Conservation (phyloP, 2,113 vertebrate genomes). For the Crotophaga sulcirostris region DNA sequence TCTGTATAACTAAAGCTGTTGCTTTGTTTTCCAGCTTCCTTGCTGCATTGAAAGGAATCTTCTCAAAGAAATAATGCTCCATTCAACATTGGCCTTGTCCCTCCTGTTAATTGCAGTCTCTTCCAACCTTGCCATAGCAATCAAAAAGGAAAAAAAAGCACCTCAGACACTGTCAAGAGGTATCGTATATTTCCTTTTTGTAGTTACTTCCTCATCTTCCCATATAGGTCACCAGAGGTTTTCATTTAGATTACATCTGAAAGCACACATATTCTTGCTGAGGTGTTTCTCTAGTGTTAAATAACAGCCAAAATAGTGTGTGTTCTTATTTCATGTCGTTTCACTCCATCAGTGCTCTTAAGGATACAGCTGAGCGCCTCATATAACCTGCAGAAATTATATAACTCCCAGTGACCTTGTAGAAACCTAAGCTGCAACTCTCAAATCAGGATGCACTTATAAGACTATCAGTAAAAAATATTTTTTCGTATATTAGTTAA, state of each 20-base stretch:
- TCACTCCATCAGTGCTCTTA: background rate
- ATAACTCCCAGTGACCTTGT: background rate
- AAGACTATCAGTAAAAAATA: background rate
- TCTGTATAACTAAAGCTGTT: background rate
- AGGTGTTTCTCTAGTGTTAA: background rate
- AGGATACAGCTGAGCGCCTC: background rate
- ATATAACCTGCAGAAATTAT: background rate
- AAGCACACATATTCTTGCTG: background rate
- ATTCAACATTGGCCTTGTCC: slow-evolving; percentile 34
- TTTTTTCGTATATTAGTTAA: background rate
- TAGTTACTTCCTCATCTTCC: background rate
- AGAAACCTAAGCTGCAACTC: background rate
- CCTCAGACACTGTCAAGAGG: slow-evolving; percentile 79
- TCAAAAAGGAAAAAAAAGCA: slow-evolving; percentile 69
- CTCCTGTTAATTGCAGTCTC: slow-evolving; percentile 64
- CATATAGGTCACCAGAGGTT: background rate
- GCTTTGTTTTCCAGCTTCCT: background rate
- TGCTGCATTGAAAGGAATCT: background rate
- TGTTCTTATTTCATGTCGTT: background rate
- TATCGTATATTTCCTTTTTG: slow-evolving; percentile 1
- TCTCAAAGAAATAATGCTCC: slow-evolving; percentile 38
- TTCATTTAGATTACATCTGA: background rate
- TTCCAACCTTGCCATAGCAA: slow-evolving; percentile 70
- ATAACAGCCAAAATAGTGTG: background rate
- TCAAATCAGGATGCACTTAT: background rate